Base-by-base conservation (phyloP, 2,888 invertebrate species). In the Leuctra nigra region DNA sequence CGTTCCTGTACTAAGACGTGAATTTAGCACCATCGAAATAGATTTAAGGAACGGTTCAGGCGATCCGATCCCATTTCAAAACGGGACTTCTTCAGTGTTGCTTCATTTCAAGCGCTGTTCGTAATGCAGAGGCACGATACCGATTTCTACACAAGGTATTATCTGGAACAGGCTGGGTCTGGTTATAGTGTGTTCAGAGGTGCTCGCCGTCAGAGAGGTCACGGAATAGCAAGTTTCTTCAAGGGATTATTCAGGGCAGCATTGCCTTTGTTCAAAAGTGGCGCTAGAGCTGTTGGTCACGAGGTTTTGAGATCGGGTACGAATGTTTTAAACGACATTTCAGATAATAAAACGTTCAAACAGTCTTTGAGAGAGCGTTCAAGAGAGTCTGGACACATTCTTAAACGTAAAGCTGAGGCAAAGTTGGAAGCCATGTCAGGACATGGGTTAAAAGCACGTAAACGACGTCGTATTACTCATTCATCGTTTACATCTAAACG, bases 161-260 rank as follows among this genome's bases (percentile, higher is more conserved):
- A 36, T 16, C 4, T 3, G 4, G 36, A 22, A 35, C 57, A 47
- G 16, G 56, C 46, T 35, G 53, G 53, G 29, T 58, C 52, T 20
- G 38, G 33, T 33, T 52, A 41, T 35, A 55, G 9, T 44, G 57
- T 54, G 13, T 60, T 39, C 47, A 54, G 36, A 18, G 59, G 59
- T 35, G 41, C 58, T 18, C 38, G 16, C 25, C 46, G 57, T 44
- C 59, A 59, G 47, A 36, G 47, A 46, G 58, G 58, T 18, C 58
- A 62, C 52, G 58, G 63, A 11, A 55, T 60, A 16, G 59, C 59
- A 18, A 54, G 56, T 36, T 61, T 63, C 48, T 50, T 61, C 2
- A 59, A 58, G 0, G 62, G 62, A 36, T 18, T 59, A n/a, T 57
- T 59, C 47, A n/a, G 63, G 4, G n/a, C 58, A 18, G 47, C 39